Base-by-base conservation (phyloP, 1,140 invertebrate species). In the Papilio polytes region DNA sequence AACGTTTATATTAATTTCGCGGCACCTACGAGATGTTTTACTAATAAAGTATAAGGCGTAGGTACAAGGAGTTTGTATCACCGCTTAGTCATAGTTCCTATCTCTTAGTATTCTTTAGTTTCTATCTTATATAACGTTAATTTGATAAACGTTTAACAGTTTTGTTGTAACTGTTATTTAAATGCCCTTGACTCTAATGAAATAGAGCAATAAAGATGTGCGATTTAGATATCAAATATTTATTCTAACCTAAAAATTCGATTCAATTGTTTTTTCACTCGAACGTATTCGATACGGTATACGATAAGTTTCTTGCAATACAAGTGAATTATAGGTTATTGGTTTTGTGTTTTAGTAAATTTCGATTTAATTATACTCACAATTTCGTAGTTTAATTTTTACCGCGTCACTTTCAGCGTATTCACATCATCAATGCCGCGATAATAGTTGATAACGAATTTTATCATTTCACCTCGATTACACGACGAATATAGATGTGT, bases 381-480 rank as follows among this genome's bases (percentile, higher is more conserved):
- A 22, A 53, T 22, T 76, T 51, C 51, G 6, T 51, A 51, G 13
- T 78, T 26, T 84, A 81, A 85, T 85, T 80, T 80, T 80, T 78
- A 73, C 66, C 88, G 84, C 86, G 87, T 90, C 88, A 90, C 78
- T 90, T 91, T 88, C 88, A 90, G 89, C 88, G 89, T 85, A 89
- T 86, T 88, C 84, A 82, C 81, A 89, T 86, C 84, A 84, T 48
- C 86, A 88, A 90, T 91, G 82, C 80, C 80, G 82, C 84, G 92
- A 94, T 94, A 94, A 90, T 82, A 85, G 80, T 81, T 86, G 92
- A 92, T 92, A 93, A 91, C 85, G 84, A 85, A 90, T 88, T 86
- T 93, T 94, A 94, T 94, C 93, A 94, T 85, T 94, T 85, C 83
- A 88, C 87, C 87, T 86, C 89, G 88, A 93, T 90, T 87, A 85